A percentile compares a stretch with the other conserved stretches of the same genome.
These are phyloP conservation scores for Asobara japonica DNA, from an alignment of 1,140 invertebrate genomes.

Conservation along the genomic window DNA sequence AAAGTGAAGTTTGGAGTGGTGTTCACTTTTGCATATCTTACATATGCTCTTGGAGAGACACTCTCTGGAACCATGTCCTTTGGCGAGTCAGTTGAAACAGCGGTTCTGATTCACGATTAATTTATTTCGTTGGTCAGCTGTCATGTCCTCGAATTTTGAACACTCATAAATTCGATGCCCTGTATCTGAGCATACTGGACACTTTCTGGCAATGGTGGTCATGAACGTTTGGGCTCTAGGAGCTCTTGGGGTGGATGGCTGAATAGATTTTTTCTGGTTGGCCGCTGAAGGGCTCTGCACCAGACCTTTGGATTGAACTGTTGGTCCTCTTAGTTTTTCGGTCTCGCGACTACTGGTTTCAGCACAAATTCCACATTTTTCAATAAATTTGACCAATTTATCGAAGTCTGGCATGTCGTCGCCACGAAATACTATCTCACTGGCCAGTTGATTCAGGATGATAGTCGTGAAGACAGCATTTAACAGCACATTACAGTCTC, in stretches of 20 bases:
- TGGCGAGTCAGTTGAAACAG: slow-evolving; percentile 1
- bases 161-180: slow-evolving; percentile 9
- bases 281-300: neutral
- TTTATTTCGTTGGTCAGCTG: neutral
- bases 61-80: neutral
- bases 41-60: neutral
- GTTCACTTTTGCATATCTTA: neutral
- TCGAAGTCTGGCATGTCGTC: neutral
- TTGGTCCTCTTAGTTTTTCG: neutral
- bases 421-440: neutral
- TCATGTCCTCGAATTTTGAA: neutral
- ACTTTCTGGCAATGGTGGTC: neutral
- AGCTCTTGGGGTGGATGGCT: neutral
- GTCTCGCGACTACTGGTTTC: neutral
- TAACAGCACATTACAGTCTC: neutral
- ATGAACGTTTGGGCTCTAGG: neutral
- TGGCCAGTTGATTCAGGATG: neutral
- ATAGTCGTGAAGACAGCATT: neutral
- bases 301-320: neutral
- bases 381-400: neutral
- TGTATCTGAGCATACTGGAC: neutral
- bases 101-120: slow-evolving; percentile 6
- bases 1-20: neutral
- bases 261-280: neutral
- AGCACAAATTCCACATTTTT: neutral